Evolutionary conservation across 1,140 invertebrate species (phyloP).

Genomic region (Megalopta genalis): DNA sequence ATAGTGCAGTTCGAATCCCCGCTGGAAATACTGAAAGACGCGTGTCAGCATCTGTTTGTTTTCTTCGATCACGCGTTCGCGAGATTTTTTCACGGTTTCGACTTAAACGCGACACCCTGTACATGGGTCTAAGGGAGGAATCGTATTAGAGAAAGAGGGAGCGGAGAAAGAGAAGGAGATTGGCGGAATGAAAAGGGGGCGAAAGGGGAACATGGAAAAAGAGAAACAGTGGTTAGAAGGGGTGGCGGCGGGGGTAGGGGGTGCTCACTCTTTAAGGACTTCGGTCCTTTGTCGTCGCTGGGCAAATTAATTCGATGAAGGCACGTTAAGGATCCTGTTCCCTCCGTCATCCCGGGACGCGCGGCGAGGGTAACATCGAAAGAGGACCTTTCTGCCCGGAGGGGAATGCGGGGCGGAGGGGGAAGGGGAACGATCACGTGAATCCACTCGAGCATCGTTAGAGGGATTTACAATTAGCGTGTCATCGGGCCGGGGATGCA

Average conservation of each 20-base stretch:
- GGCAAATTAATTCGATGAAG: constrained; percentile 64
- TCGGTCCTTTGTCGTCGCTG: constrained; percentile 59
- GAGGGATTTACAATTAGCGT: constrained; percentile 50
- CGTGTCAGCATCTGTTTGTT: no score
- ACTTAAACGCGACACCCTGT: no score
- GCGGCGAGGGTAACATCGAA: constrained; percentile 19
- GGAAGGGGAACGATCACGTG: constrained; percentile 25
- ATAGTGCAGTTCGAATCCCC: no score
- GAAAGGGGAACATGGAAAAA: constrained; percentile 45
- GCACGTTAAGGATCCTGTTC: constrained; percentile 44
- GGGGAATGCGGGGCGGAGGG: no score
- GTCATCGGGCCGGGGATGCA: constrained; percentile 33
- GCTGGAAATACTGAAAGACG: no score
- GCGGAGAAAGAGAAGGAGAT: not conserved
- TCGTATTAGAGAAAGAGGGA: not conserved
- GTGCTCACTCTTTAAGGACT: constrained; percentile 60
- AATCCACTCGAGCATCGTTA: constrained; percentile 39
- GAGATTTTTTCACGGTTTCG: no score
- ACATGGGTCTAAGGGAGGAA: constrained; percentile 4
- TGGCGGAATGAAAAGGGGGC: constrained; percentile 27
- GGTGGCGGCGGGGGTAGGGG: constrained; percentile 44
- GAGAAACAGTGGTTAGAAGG: constrained; percentile 57
- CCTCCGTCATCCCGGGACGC: not conserved
- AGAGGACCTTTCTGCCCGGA: constrained; percentile 11
- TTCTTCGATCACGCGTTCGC: no score